phyloP scores from a whole-genome alignment of 2,113 vertebrate genomes.

The Bujurquina vittata region DNA sequence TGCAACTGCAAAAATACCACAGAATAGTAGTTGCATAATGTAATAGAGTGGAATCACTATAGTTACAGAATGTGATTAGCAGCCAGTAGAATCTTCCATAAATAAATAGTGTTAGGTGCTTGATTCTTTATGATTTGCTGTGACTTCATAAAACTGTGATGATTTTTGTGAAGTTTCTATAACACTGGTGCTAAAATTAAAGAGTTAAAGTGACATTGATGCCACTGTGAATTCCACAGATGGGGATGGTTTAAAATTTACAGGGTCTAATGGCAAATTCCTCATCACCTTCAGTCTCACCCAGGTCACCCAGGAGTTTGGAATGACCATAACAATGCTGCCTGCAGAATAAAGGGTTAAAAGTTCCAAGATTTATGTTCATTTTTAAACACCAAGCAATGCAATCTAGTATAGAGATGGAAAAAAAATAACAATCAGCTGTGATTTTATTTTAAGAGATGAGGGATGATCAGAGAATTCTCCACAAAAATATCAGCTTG shows the following conservation, averaged over 20 bases:
- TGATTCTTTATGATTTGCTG: background rate
- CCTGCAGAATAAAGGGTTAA: slow-evolving; percentile 19
- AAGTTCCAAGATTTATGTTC: background rate
- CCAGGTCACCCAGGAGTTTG: background rate
- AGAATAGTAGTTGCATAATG: background rate
- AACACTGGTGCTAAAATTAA: background rate
- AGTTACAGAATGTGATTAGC: background rate
- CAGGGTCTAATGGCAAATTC: slow-evolving; percentile 37
- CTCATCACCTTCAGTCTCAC: slow-evolving; percentile 47
- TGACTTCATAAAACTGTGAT: background rate
- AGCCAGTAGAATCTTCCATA: background rate
- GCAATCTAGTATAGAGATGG: background rate
- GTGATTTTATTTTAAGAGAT: too few species aligned
- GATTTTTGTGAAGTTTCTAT: background rate
- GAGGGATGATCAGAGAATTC: background rate
- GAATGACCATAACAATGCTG: slow-evolving; percentile 40
- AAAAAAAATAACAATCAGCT: background rate
- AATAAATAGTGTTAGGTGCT: background rate
- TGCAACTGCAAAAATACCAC: background rate
- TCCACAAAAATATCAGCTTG: background rate
- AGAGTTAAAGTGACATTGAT: background rate
- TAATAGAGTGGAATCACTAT: background rate
- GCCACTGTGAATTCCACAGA: slow-evolving; percentile 39
- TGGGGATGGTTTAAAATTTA: slow-evolving; percentile 22
- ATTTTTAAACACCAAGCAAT: background rate